Evolutionary conservation across 2,888 invertebrate species (phyloP).

Genomic region (Xestia c-nigrum): DNA sequence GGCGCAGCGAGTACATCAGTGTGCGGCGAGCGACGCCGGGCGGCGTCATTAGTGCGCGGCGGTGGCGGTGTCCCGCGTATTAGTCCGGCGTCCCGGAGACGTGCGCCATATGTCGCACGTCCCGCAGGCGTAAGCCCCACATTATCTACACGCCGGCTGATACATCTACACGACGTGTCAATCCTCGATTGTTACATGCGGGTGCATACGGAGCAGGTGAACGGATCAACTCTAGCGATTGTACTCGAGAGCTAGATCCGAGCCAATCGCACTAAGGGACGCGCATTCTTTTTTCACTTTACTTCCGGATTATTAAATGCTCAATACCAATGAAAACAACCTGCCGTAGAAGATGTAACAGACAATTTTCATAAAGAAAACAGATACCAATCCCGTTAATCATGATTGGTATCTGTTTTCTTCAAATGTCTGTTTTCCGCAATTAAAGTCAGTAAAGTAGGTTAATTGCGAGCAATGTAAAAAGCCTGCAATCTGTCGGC

Average conservation of each 20-base stretch:
- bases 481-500: constrained; percentile 4
- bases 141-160: constrained; percentile 30
- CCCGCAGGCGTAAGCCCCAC: constrained; percentile 48
- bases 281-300: background rate
- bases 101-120: constrained; percentile 36
- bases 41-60: constrained; percentile 15
- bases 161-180: constrained; percentile 47
- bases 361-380: background rate
- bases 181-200: constrained; percentile 8
- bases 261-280: background rate
- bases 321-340: background rate
- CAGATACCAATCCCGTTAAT: constrained; percentile 3
- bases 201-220: constrained; percentile 11
- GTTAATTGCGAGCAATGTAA: constrained; percentile 35
- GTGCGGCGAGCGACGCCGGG: constrained; percentile 11
- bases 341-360: background rate
- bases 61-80: constrained; percentile 44
- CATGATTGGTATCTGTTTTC: no score
- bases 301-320: background rate
- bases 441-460: constrained; percentile 19
- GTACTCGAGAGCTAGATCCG: background rate
- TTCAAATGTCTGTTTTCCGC: constrained; percentile 1
- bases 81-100: constrained; percentile 23
- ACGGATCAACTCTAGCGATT: constrained; percentile 1
- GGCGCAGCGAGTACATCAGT: constrained; percentile 6